Conservation (phyloP, 2,888 invertebrate genomes). For the Sesamia inferens region DNA sequence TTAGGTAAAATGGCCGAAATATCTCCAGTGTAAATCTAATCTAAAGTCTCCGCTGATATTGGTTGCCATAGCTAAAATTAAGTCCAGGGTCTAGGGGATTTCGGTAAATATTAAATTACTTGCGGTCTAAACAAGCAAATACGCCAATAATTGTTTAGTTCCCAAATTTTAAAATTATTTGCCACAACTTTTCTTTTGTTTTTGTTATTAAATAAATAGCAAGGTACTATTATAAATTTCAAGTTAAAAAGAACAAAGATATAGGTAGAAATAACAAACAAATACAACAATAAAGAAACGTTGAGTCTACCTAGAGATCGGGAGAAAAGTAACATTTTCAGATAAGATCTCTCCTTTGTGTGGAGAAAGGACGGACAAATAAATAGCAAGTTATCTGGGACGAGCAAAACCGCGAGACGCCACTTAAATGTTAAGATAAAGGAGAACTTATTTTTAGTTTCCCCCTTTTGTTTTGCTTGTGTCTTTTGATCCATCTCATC, state of each 20-base stretch:
- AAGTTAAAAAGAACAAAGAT: slow-evolving; percentile 17
- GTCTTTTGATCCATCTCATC: slow-evolving; percentile 29
- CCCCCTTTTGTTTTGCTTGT: slow-evolving; percentile 64
- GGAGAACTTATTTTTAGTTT: slow-evolving; percentile 63
- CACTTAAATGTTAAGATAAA: slow-evolving; percentile 74
- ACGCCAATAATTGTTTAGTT: too few species aligned
- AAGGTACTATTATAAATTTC: slow-evolving; percentile 5
- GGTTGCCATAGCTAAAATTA: too few species aligned
- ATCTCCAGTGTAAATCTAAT: too few species aligned
- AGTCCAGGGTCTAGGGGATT: too few species aligned
- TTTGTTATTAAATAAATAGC: not conserved
- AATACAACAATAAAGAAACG: slow-evolving; percentile 57
- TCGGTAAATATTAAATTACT: too few species aligned
- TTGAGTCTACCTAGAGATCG: slow-evolving; percentile 58
- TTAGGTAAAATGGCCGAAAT: not conserved
- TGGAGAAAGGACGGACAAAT: slow-evolving; percentile 75
- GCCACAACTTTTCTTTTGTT: too few species aligned
- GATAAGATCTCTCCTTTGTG: slow-evolving; percentile 72
- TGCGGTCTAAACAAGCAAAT: too few species aligned
- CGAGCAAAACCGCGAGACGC: slow-evolving; percentile 76
- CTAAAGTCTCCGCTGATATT: too few species aligned
- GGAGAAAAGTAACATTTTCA: slow-evolving; percentile 64
- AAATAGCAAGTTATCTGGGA: slow-evolving; percentile 82
- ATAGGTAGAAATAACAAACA: slow-evolving; percentile 33
- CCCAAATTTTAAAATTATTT: too few species aligned